Percentiles rank a stretch among this genome's conserved stretches.
These are phyloP conservation scores for Eclectus roratus DNA, from an alignment of 2,113 vertebrate genomes.

Conservation along the genomic window DNA sequence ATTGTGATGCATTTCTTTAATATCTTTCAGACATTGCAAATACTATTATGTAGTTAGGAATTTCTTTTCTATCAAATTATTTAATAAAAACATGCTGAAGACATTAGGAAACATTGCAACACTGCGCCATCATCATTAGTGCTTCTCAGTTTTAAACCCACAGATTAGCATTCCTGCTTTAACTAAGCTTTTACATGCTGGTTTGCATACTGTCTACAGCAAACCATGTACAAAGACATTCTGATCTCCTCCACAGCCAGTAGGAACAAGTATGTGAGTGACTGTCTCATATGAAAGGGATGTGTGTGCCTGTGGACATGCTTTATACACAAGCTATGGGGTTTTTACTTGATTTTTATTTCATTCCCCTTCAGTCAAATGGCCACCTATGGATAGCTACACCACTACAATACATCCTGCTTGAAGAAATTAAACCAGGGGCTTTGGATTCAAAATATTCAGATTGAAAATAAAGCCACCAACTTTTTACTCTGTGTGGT, in stretches of 20 bases:
- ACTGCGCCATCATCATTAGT: not conserved
- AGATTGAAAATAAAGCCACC: fast-evolving
- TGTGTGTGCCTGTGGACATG: not conserved
- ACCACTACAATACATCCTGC: not conserved
- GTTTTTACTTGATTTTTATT: not conserved
- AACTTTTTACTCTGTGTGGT: fast-evolving
- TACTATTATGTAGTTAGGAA: not conserved
- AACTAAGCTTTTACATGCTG: constrained; percentile 15
- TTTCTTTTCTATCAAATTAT: not conserved
- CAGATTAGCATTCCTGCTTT: constrained; percentile 26
- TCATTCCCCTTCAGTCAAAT: not conserved
- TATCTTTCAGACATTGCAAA: not conserved
- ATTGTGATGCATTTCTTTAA: not conserved
- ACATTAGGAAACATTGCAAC: not conserved
- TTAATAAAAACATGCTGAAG: not conserved
- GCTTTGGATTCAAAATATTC: not conserved
- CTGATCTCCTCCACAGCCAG: not conserved
- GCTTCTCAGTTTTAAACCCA: not conserved
- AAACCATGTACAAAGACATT: not conserved
- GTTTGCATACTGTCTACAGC: not conserved
- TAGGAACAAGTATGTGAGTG: not conserved
- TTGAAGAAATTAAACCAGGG: not conserved
- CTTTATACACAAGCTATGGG: not conserved
- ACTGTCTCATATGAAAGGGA: not conserved
- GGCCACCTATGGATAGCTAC: not conserved